A percentile compares a stretch with the other conserved stretches of the same genome.
phyloP scores from a whole-genome alignment of 2,888 invertebrate species.

The Patella ulyssiponensis region DNA sequence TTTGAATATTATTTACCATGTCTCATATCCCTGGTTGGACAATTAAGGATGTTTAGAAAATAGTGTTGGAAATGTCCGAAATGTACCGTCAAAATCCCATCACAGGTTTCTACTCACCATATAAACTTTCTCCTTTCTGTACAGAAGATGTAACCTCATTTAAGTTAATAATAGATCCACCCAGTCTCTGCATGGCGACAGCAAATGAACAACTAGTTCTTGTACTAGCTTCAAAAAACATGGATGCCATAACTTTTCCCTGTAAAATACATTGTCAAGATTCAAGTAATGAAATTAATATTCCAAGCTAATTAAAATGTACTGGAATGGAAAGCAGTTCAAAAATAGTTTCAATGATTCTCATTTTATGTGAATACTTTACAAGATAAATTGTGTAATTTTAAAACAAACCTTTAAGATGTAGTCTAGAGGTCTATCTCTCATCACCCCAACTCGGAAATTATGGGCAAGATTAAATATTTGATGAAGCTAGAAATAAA shows the following conservation, averaged over 20 bases:
- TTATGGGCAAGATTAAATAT: slow-evolving; percentile 93
- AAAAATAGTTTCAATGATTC: too few relatives aligned
- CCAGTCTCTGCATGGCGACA: slow-evolving; percentile 96
- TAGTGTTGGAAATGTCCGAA: too few relatives aligned
- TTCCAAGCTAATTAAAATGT: too few relatives aligned
- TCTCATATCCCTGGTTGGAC: too few relatives aligned
- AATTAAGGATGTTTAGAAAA: too few relatives aligned
- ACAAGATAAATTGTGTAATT: too few relatives aligned
- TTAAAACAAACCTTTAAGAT: slow-evolving; percentile 78
- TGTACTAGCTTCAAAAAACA: slow-evolving; percentile 98
- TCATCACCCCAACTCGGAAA: slow-evolving; percentile 85
- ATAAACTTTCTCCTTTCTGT: slow-evolving; percentile 95
- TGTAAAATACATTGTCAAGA: slow-evolving; percentile 52
- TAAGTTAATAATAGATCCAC: slow-evolving; percentile 92
- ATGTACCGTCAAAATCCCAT: too few relatives aligned
- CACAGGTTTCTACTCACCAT: slow-evolving; percentile 75
- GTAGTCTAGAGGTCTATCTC: slow-evolving; percentile 87
- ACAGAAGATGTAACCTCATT: slow-evolving; percentile 92
- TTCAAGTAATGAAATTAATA: too few relatives aligned
- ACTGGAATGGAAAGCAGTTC: too few relatives aligned
- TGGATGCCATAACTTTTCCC: slow-evolving; percentile 94
- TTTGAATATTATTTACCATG: too few relatives aligned
- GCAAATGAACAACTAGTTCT: slow-evolving; percentile 96
- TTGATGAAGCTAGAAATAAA: slow-evolving; percentile 79
- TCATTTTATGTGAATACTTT: too few relatives aligned